A percentile compares a stretch with the other conserved stretches of the same genome.
These are phyloP conservation scores for Arothron firmamentum DNA, from an alignment of 2,113 vertebrate genomes.

Conservation along the genomic window DNA sequence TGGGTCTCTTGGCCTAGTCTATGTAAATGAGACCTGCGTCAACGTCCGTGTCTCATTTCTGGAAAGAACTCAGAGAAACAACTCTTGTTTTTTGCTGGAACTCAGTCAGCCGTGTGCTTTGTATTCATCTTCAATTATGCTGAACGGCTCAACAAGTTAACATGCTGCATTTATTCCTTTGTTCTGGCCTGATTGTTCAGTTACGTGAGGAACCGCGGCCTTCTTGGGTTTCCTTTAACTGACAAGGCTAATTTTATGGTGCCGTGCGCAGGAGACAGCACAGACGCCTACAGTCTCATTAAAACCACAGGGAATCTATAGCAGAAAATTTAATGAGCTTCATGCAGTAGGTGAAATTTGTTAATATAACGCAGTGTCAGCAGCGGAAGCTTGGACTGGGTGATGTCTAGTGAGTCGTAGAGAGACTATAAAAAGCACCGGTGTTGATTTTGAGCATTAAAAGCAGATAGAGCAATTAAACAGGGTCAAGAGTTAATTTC, in stretches of 20 bases:
- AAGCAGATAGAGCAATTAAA: background rate
- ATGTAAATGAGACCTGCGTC: background rate
- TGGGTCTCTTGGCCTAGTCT: too few relatives aligned
- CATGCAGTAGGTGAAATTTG: constrained; percentile 65
- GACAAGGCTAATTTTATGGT: constrained; percentile 80
- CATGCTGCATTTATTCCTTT: constrained; percentile 14
- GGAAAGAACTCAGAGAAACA: background rate
- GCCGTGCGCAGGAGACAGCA: constrained; percentile 71
- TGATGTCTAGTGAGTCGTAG: constrained; percentile 7
- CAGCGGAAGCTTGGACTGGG: background rate
- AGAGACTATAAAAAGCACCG: background rate
- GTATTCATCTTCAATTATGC: background rate
- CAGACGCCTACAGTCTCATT: constrained; percentile 85
- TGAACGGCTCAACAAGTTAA: background rate
- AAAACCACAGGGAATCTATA: constrained; percentile 78
- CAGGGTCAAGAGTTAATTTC: background rate
- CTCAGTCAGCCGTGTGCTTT: background rate
- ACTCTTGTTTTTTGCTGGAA: background rate
- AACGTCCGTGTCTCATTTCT: background rate
- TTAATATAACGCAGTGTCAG: constrained; percentile 27
- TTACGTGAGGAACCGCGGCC: constrained; percentile 14
- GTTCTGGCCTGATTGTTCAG: background rate
- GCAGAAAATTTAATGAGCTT: constrained; percentile 80
- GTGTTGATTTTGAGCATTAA: constrained; percentile 10
- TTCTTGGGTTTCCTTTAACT: constrained; percentile 68